Conservation (phyloP, 2,888 invertebrate species). For the Lepas anatifera region DNA sequence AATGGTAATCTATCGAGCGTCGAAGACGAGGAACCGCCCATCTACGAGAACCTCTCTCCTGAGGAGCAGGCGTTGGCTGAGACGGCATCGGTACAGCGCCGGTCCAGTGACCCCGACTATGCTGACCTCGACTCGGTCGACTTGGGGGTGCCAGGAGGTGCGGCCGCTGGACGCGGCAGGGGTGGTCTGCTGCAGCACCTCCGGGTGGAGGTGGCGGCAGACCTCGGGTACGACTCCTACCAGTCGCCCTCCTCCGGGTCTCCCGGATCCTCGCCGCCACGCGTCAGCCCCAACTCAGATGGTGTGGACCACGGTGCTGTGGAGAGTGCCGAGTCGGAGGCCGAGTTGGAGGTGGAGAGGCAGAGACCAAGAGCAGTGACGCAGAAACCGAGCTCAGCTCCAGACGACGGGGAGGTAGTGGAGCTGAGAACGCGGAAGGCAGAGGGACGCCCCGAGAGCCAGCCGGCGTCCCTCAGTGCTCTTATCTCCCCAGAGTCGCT, state of each 20-base stretch:
- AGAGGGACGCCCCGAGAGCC: too few species aligned
- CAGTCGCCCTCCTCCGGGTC: background rate
- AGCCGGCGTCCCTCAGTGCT: background rate
- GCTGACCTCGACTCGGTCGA: too few species aligned
- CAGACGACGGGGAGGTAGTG: too few species aligned
- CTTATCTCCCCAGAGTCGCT: background rate
- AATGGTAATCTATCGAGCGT: too few species aligned
- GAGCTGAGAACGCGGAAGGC: background rate
- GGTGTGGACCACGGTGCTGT: background rate
- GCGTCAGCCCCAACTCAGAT: background rate
- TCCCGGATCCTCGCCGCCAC: background rate
- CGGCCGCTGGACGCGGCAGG: too few species aligned
- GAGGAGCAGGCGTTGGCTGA: background rate
- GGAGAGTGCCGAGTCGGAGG: background rate
- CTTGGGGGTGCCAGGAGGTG: too few species aligned
- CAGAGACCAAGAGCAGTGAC: background rate
- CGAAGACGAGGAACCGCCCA: background rate
- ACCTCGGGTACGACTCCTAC: slow-evolving; percentile 1
- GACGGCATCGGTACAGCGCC: background rate
- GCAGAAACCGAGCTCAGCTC: background rate
- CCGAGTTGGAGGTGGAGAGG: background rate
- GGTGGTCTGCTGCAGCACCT: too few species aligned
- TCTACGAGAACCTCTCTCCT: background rate
- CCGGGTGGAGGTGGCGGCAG: background rate
- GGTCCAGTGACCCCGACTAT: background rate